Conservation (phyloP, 2,113 vertebrate species). For the Otis tarda region DNA sequence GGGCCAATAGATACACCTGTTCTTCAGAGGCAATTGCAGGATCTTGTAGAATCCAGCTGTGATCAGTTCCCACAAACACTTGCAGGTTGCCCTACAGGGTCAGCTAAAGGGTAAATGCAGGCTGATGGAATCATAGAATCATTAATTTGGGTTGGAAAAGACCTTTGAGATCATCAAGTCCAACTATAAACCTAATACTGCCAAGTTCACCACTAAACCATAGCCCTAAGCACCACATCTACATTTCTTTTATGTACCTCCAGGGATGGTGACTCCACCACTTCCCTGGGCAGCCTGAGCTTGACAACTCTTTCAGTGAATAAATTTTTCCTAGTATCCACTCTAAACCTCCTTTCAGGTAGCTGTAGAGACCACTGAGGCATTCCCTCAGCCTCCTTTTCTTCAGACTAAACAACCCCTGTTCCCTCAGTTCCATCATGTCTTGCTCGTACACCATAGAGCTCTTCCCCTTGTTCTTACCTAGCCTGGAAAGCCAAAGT, state of each 20-base stretch:
- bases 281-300: no score
- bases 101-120: not conserved
- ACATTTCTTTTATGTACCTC: no score
- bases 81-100: not conserved
- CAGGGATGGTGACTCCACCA: no score
- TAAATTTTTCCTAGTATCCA: no score
- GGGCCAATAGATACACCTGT: not conserved
- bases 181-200: not conserved
- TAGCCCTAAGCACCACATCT: no score
- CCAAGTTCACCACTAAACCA: no score
- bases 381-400: not conserved
- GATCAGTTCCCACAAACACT: not conserved
- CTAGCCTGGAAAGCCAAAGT: not conserved
- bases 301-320: no score
- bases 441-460: not conserved
- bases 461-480: not conserved
- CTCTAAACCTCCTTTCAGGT: not conserved
- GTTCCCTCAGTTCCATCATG: not conserved
- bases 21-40: not conserved
- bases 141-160: not conserved
- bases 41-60: not conserved
- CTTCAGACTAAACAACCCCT: not conserved
- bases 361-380: not conserved
- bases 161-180: not conserved
- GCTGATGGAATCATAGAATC: not conserved